phyloP scores from a whole-genome alignment of 1,140 invertebrate species.

The Brachionus paranguensis region DNA sequence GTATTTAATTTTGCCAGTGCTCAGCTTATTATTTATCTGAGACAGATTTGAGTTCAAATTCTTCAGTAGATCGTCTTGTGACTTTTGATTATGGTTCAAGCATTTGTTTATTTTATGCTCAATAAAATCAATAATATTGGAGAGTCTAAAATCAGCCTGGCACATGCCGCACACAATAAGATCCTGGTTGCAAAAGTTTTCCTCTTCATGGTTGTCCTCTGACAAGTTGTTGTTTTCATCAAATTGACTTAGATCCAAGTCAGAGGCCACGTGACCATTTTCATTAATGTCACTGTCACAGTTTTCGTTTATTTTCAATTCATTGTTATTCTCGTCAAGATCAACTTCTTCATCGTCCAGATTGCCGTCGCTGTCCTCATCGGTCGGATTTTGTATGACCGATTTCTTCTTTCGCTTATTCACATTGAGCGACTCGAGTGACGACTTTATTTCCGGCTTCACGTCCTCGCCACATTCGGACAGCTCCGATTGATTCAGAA shows the following conservation, averaged over 20 bases:
- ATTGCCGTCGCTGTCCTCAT: constrained; percentile 15
- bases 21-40: background rate
- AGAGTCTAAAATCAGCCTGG: constrained; percentile 33
- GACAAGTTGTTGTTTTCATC: constrained; percentile 12
- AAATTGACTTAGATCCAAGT: background rate
- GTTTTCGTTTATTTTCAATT: background rate
- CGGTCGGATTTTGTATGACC: background rate
- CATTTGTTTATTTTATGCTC: constrained; percentile 38
- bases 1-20: background rate
- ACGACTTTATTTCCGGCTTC: background rate
- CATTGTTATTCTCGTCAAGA: constrained; percentile 20
- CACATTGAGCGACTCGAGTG: background rate
- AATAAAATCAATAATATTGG: constrained; percentile 32
- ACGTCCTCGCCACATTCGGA: background rate
- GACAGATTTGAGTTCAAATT: constrained; percentile 30
- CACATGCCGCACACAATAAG: constrained; percentile 38
- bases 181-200: constrained; percentile 19
- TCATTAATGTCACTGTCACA: background rate
- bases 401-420: constrained; percentile 29
- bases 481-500: background rate
- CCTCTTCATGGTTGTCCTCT: background rate
- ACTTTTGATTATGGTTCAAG: background rate
- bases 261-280: background rate
- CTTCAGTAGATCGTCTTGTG: background rate
- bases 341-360: background rate